Percentiles rank a stretch among this genome's conserved stretches.
Conservation (phyloP, 2,797 vertebrate species). For the Thunnus albacares region DNA sequence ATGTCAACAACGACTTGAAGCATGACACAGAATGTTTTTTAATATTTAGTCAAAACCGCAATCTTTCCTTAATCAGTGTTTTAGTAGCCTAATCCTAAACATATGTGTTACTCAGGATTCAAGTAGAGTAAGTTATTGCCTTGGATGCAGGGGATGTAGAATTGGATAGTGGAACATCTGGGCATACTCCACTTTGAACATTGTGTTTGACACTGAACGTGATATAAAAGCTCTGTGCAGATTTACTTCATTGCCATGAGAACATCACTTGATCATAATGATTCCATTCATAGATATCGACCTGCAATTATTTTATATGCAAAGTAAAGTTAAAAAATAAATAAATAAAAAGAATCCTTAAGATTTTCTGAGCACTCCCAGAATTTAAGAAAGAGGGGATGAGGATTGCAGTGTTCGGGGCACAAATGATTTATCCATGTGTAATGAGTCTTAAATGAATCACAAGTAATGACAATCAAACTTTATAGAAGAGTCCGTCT, state of each 20-base stretch:
- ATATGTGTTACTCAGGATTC: background rate
- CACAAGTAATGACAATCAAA: constrained; percentile 30
- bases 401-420: constrained; percentile 1
- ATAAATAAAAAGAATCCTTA: too few relatives aligned
- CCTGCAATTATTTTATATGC: background rate
- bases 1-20: too few relatives aligned
- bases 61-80: background rate
- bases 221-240: background rate
- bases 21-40: background rate
- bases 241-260: too few relatives aligned
- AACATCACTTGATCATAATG: background rate
- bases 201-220: too few relatives aligned
- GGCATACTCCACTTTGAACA: too few relatives aligned
- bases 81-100: background rate
- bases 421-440: constrained; percentile 29
- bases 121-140: too few relatives aligned
- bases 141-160: too few relatives aligned
- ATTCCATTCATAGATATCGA: background rate
- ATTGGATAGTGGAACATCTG: too few relatives aligned
- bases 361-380: background rate
- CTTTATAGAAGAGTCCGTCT: constrained; percentile 34
- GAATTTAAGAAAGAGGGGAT: background rate
- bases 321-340: too few relatives aligned
- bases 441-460: constrained; percentile 48
- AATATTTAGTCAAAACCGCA: background rate